phyloP scores from a whole-genome alignment of 2,113 vertebrate genomes.

The Panurus biarmicus region DNA sequence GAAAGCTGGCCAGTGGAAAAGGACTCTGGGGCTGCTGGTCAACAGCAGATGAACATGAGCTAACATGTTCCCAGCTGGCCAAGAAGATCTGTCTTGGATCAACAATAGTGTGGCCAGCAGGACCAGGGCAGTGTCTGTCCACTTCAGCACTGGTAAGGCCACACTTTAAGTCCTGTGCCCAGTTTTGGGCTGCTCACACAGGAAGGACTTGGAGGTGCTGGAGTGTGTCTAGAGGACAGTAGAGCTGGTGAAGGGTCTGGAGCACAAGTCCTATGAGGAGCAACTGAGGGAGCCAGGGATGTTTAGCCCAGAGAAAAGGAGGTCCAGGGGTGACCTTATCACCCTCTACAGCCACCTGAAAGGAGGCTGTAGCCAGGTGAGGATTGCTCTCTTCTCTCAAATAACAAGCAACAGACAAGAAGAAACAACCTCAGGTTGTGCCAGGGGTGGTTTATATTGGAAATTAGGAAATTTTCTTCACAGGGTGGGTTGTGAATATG shows the following conservation, averaged over 20 bases:
- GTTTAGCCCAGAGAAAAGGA: background rate
- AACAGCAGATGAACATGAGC: background rate
- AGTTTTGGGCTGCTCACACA: background rate
- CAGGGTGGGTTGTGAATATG: background rate
- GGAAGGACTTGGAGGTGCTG: background rate
- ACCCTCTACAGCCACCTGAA: background rate
- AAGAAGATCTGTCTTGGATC: background rate
- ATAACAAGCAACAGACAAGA: background rate
- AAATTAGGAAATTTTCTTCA: background rate
- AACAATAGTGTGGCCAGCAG: background rate
- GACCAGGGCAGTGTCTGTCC: background rate
- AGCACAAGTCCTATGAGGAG: background rate
- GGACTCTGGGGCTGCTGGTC: background rate
- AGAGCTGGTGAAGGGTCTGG: background rate
- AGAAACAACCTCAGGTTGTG: background rate
- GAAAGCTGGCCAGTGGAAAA: background rate
- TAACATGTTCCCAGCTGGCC: background rate
- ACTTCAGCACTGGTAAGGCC: fast-evolving
- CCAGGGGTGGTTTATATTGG: background rate
- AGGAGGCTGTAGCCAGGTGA: background rate
- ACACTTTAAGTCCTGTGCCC: background rate
- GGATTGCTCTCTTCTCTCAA: background rate
- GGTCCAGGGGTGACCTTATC: too few relatives aligned
- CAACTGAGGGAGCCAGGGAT: background rate
- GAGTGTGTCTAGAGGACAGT: fast-evolving